Evolutionary conservation across 1,140 invertebrate species (phyloP), one percentile per base, ranked within the genome.

Genomic region (Periplaneta americana): DNA sequence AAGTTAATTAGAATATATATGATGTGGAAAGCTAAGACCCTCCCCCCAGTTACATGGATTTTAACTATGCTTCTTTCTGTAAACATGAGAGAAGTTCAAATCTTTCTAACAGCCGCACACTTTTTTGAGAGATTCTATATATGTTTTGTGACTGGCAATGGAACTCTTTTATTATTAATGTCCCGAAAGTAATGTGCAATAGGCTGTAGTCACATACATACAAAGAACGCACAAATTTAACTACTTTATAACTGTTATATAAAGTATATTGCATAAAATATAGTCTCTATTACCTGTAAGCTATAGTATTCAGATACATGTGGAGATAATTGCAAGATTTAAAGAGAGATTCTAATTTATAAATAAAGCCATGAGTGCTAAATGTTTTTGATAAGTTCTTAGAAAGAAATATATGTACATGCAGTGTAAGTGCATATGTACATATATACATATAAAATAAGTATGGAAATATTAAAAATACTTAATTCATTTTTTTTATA

Each of bases 181-280:
- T 34, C 34, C 48, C 48, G 32, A 80, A 66, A 80, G 79, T 66
- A 80, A 80, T 80, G 79, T 80, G 79, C 79, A 80, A 80, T 74
- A 80, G 66, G n/a, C 18, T 79, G 28, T 66, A 74, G 79, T 80
- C 79, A 80, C 79, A 66, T 80, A 74, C 39, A 80, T 80, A 77
- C 75, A 80, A 48, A 66, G 78, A 80, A 80, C 79, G 79, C 79
- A 80, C 79, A 80, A 80, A 48, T 80, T 78, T 78, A 78, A 36
- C 76, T 78, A 78, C 76, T 78, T 78, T 78, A 77, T 39, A 78
- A 36, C 35, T 39, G 31, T 78, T 78, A 39, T 28, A 78, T 78
- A 78, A 78, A 39, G 34, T 78, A 78, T 78, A 28, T 78, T 36
- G 36, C 36, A 36, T 78, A 78, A 37, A 75, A 78, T 35, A 78